Base-by-base conservation (phyloP, 2,888 invertebrate genomes). In the Euspilapteryx auroguttella region DNA sequence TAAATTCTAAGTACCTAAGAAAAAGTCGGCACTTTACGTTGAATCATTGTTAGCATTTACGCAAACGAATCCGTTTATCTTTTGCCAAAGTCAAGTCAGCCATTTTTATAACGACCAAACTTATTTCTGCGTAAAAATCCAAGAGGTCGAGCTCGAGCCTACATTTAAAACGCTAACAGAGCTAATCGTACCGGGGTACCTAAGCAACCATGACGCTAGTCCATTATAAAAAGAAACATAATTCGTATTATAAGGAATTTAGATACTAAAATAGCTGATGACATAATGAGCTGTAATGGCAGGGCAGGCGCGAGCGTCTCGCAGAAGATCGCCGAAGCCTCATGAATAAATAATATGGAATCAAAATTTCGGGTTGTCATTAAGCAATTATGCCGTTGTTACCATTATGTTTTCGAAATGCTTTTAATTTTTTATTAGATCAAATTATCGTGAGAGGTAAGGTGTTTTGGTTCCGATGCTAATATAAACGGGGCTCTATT, bases 351-450 rank as follows among this genome's bases (percentile, higher is more conserved):
- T 71, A 68, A 69, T 65, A 61, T 52, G 47, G 49, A 64, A 57
- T 66, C 64, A 63, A 55, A 66, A 66, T 66, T 65, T 32, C 58
- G 53, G 56, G 45, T 51, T 47, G 51, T 59, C 69, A 71, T 75
- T 73, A 75, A 62, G 64, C 62, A 71, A 75, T 75, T 73, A 73
- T 64, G 49, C 50, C 41, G 63, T 62, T 68, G 63, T 66, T 66
- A 62, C 50, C 58, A 64, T 61, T 61, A 66, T 55, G 47, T 66
- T 71, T 64, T 68, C 42, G 49, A 66, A 71, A 68, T 61, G 68
- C 65, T 68, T 73, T 75, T 68, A 71, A 71, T 68, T 73, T 73
- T 75, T 73, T 73, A 73, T 66, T 62, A 59, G 58, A 51, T 43
- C 55, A 57, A 61, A 68, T 66, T 65, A 62, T 58, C 49, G 45